Percentiles rank a stretch among this genome's conserved stretches.
phyloP scores from a whole-genome alignment of 2,888 invertebrate genomes.

The Himalopsyche tibetana region DNA sequence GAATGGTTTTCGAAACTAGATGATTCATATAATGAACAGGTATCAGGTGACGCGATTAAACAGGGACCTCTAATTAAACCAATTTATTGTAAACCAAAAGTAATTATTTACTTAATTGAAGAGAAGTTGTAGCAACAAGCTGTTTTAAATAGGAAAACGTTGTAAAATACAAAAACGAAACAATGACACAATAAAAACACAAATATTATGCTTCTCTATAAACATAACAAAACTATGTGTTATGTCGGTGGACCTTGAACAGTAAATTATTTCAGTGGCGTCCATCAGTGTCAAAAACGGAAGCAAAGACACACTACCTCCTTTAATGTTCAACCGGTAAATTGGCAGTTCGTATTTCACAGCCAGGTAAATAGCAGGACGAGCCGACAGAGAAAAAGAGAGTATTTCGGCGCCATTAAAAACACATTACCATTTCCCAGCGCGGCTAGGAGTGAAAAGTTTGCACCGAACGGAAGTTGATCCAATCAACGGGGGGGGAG shows the following conservation, averaged over 20 bases:
- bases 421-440: slow-evolving; percentile 48
- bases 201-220: too few relatives aligned
- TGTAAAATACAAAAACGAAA: too few relatives aligned
- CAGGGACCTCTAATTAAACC: too few relatives aligned
- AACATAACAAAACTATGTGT: background rate
- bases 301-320: background rate
- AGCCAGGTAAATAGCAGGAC: background rate
- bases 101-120: too few relatives aligned
- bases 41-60: too few relatives aligned
- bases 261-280: slow-evolving; percentile 19
- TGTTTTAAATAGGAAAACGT: too few relatives aligned
- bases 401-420: slow-evolving; percentile 44
- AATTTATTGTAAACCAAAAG: too few relatives aligned
- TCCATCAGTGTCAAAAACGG: slow-evolving; percentile 8
- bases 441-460: slow-evolving; percentile 29
- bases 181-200: too few relatives aligned
- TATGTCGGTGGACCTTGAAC: background rate
- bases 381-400: slow-evolving; percentile 14
- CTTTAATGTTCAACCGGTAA: background rate
- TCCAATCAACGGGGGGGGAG: slow-evolving; percentile 15
- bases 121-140: too few relatives aligned
- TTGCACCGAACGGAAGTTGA: slow-evolving; percentile 33
- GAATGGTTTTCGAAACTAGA: too few relatives aligned
- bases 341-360: slow-evolving; percentile 36
- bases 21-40: too few relatives aligned